A percentile compares a stretch with the other conserved stretches of the same genome.
phyloP scores from a whole-genome alignment of 2,888 invertebrate species.

The Ethmia dodecea region DNA sequence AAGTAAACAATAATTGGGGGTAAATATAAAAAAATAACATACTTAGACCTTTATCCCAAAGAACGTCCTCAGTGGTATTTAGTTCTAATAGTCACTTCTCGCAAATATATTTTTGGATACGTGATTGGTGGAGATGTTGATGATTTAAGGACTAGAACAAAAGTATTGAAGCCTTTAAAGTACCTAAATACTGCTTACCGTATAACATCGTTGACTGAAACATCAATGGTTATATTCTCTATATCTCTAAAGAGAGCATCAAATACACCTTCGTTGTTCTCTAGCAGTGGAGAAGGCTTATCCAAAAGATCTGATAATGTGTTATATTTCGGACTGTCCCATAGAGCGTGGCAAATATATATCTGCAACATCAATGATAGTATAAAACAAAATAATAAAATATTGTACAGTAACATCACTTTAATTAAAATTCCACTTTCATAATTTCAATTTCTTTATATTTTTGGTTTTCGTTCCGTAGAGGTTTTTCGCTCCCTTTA shows the following conservation, averaged over 20 bases:
- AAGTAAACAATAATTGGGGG: slow-evolving; percentile 21
- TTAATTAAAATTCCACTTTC: too few relatives aligned
- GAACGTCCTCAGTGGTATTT: too few relatives aligned
- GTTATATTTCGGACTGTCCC: slow-evolving; percentile 81
- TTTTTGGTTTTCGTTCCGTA: too few relatives aligned
- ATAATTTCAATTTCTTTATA: too few relatives aligned
- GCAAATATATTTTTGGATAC: too few relatives aligned
- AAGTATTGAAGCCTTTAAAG: background rate
- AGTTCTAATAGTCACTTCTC: too few relatives aligned
- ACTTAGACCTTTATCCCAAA: too few relatives aligned
- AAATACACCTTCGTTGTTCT: slow-evolving; percentile 73
- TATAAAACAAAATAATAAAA: too few relatives aligned
- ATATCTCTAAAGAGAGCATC: slow-evolving; percentile 74
- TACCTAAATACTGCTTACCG: slow-evolving; percentile 44
- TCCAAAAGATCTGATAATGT: slow-evolving; percentile 82
- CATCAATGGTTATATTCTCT: slow-evolving; percentile 69
- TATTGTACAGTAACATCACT: too few relatives aligned
- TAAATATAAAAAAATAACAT: too few relatives aligned
- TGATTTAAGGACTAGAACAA: background rate
- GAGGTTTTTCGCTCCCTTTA: too few relatives aligned
- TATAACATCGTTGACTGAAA: slow-evolving; percentile 70
- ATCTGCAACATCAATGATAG: too few relatives aligned
- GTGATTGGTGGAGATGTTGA: background rate
- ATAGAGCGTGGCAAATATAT: slow-evolving; percentile 84
- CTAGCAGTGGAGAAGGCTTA: slow-evolving; percentile 76